These are phyloP conservation scores for Aleiodes leptofemur DNA, from an alignment of 2,888 invertebrate genomes.

Conservation along the genomic window DNA sequence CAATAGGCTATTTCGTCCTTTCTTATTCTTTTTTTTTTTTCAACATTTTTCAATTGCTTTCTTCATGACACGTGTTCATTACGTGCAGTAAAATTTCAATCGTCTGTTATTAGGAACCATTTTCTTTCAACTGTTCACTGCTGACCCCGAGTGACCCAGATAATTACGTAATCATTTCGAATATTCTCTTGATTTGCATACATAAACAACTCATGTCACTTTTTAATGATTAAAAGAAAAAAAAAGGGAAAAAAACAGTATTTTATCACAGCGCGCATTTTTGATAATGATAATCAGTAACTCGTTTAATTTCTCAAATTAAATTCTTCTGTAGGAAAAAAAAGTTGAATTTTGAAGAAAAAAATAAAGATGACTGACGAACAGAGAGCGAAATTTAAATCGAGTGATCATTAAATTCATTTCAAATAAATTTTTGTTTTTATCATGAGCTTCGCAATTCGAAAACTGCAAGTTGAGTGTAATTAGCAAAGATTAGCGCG, in stretches of 20 bases:
- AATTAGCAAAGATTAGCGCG: slow-evolving; percentile 15
- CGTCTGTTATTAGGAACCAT: no score
- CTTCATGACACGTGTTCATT: no score
- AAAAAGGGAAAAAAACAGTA: slow-evolving; percentile 3
- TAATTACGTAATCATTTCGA: no score
- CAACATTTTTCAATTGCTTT: no score
- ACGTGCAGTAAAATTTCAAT: no score
- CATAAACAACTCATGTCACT: no score
- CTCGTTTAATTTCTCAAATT: background rate
- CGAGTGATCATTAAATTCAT: background rate
- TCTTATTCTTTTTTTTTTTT: no score
- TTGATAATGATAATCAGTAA: slow-evolving; percentile 47
- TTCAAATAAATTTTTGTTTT: background rate
- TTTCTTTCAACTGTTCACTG: no score
- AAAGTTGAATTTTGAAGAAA: slow-evolving; percentile 29
- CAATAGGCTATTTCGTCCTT: no score
- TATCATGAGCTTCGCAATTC: background rate
- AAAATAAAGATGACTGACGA: background rate
- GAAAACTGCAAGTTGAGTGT: background rate
- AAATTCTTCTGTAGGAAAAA: slow-evolving; percentile 3
- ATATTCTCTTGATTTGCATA: no score
- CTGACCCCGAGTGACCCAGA: no score
- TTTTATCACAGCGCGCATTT: slow-evolving; percentile 63
- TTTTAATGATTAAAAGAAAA: background rate
- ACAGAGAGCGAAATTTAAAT: slow-evolving; percentile 16